Base-by-base conservation (phyloP, 2,888 invertebrate species). In the Theodoxus fluviatilis region DNA sequence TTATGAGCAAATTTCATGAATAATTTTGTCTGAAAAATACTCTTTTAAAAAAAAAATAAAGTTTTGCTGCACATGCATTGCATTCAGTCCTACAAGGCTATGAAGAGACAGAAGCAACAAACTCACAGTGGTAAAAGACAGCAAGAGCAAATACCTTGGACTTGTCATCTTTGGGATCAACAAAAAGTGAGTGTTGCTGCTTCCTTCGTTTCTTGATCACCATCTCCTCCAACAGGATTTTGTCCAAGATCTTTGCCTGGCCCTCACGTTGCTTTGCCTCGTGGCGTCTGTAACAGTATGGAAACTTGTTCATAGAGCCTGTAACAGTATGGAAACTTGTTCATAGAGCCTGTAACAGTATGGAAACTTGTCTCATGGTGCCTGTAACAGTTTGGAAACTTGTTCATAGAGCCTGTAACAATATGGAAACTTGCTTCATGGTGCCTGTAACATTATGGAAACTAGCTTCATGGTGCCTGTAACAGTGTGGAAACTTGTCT, bases 141-240 rank as follows among this genome's bases (percentile, higher is more conserved):
- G 1, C n/a, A 28, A 28, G 31, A 68, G 25, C 22, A 37, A 57
- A 52, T 59, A 83, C 85, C 82, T 82, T 80, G n/a, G 77, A 69
- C 70, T 81, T 81, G 37, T 84, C 83, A 31, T 74, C 73, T 67
- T 80, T 75, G 2, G 81, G 78, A 47, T 81, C 81, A 0, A 73
- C 71, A 76, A 78, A 85, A 18, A 85, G 73, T 35, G 82, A 73
- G 12, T 85, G 85, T 63, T 84, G 82, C 68, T 78, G 78, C 67
- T 82, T 76, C 71, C 80, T 84, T 25, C 81, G 74, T 63, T 78
- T 79, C 73, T 79, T 78, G 74, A 85, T 75, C 59, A 80, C 75
- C 22, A 81, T 79, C 69, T 86, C 85, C 68, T 86, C 86, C 15
- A 74, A 63, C 55, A 86, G 73, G 40, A 86, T 74, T 61, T 80